A percentile compares a stretch with the other conserved stretches of the same genome.
Evolutionary conservation across 2,113 vertebrate species (phyloP).

Genomic region (Menidia beryllina): DNA sequence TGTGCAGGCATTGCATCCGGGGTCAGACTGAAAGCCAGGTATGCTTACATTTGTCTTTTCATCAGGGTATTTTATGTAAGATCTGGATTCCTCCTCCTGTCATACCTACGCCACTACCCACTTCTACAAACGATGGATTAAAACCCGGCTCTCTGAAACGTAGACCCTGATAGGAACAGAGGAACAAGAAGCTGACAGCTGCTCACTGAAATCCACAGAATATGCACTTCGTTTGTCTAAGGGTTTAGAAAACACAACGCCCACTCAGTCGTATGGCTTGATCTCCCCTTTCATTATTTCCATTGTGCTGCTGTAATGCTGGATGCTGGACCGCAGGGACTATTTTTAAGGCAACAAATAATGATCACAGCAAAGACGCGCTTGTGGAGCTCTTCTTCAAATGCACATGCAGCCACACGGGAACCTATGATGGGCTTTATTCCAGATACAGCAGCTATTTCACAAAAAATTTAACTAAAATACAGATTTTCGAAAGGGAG

Average conservation of each 20-base stretch:
- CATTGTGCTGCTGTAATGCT: conserved; percentile 22
- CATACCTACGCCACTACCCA: conserved; percentile 18
- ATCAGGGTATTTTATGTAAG: conserved; percentile 30
- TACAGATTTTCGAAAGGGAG: not conserved
- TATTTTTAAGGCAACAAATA: conserved; percentile 24
- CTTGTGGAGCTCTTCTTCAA: not conserved
- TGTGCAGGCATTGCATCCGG: conserved; percentile 19
- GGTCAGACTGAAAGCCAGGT: conserved; percentile 27
- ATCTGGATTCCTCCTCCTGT: conserved; percentile 35
- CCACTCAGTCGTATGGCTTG: conserved; percentile 42
- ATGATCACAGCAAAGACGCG: not conserved
- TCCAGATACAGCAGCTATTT: not conserved
- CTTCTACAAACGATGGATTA: conserved; percentile 69
- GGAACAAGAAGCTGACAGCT: conserved; percentile 61
- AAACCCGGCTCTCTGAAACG: conserved; percentile 51
- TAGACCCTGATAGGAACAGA: conserved; percentile 47
- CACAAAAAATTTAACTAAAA: not conserved
- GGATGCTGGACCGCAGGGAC: conserved; percentile 40
- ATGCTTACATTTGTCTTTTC: conserved; percentile 25
- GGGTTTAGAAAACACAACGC: conserved; percentile 56
- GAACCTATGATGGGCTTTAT: not conserved
- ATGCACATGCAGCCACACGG: not conserved
- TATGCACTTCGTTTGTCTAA: conserved; percentile 58
- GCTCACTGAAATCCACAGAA: conserved; percentile 58
- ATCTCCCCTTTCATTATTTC: conserved; percentile 27